Base-by-base conservation (phyloP, 2,888 invertebrate genomes). In the Eilema depressum region DNA sequence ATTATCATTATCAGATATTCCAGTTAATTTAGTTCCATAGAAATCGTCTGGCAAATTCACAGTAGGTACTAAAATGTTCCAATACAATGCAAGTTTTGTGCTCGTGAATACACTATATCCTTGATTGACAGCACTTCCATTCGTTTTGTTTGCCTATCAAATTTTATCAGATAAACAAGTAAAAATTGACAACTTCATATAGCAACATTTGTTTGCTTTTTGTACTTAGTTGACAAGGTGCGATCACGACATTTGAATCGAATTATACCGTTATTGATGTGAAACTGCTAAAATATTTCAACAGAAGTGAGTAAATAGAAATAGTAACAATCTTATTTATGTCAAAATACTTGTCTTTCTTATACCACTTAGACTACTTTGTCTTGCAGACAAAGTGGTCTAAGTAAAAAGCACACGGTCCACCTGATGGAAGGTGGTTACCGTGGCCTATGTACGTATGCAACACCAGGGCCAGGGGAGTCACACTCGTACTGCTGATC, bases 81-180 rank as follows among this genome's bases (percentile, higher is more conserved):
- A 47, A 47, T 20, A 47, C 7, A 20, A 47, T 47, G 20, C 47
- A 47, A 5, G 10, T 53, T 53, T n/a, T 10, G n/a, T 53, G n/a
- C 8, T 53, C 53, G n/a, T 53, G 53, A 8, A 10, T 2, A 53
- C n/a, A n/a, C 53, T n/a, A n/a, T 53, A 53, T n/a, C 53, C 53
- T 53, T 53, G 53, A 53, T 53, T 53, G 53, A 53, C 53, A 10
- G 53, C 53, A 53, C 53, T n/a, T 53, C 53, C 53, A 53, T 53
- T 53, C n/a, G 53, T 53, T 53, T n/a, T 53, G 53, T 53, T 53
- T 59, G 59, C 59, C 25, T 26, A 59, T 59, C 17, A 59, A 59
- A 59, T 59, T 26, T 12, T 59, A 3, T 26, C 56, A 69, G 63
- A 47, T 75, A 69, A 69, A 53, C 65, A 77, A 75, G 65, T 79